Evolutionary conservation across 2,113 vertebrate species (phyloP).

Genomic region (Dendropsophus ebraccatus): DNA sequence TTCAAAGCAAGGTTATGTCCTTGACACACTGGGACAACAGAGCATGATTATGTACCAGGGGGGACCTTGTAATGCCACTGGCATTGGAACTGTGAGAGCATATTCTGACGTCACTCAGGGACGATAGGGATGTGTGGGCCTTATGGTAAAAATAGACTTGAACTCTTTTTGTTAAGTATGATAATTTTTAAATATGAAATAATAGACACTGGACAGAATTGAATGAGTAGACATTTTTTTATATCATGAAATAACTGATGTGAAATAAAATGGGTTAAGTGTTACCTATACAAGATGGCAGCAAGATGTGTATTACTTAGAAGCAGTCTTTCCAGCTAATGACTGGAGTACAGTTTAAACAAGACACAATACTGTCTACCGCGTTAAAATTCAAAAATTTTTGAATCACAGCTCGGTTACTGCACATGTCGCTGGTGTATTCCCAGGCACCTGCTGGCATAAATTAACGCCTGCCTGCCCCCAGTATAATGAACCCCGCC

Average conservation of each 20-base stretch:
- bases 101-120: constrained; percentile 24
- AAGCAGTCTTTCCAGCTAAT: not conserved
- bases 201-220: not conserved
- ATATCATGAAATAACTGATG: not conserved
- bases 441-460: no score
- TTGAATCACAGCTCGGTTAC: no score
- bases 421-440: no score
- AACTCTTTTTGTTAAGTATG: not conserved
- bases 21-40: constrained; percentile 33
- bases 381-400: not conserved
- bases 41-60: constrained; percentile 14
- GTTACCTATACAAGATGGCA: not conserved
- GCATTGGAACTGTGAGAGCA: constrained; percentile 28
- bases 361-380: not conserved
- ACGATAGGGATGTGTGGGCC: not conserved
- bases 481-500: no score
- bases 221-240: not conserved
- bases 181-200: constrained; percentile 1
- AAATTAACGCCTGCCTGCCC: no score
- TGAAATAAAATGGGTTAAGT: not conserved
- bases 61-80: constrained; percentile 29
- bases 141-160: not conserved
- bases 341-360: not conserved
- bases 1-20: constrained; percentile 35
- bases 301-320: not conserved